phyloP scores from a whole-genome alignment of 2,113 vertebrate species.

The Sterrhoptilus dennistouni region DNA sequence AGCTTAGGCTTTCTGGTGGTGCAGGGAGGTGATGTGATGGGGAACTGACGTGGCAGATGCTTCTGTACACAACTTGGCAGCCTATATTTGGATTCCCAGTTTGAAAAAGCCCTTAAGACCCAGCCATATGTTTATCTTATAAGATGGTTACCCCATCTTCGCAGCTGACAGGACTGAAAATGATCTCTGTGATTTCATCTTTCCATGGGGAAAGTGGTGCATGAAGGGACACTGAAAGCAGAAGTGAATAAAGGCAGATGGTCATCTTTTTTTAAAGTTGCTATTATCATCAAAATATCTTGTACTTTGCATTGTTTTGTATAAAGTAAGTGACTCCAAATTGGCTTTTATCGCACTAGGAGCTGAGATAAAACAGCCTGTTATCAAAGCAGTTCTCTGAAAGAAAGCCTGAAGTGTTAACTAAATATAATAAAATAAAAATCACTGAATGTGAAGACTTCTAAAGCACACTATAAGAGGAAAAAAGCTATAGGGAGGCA shows the following conservation, averaged over 20 bases:
- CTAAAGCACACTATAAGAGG: neutral
- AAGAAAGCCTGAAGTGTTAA: constrained; percentile 13
- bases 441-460: constrained; percentile 19
- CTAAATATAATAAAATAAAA: constrained; percentile 56
- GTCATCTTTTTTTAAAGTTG: neutral
- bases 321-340: constrained; percentile 21
- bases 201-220: neutral
- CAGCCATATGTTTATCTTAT: neutral
- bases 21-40: neutral
- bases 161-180: neutral
- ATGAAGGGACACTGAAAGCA: neutral
- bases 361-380: constrained; percentile 26
- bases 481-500: neutral
- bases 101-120: constrained; percentile 13
- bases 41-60: neutral
- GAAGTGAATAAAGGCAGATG: constrained; percentile 17
- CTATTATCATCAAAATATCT: constrained; percentile 26
- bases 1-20: neutral
- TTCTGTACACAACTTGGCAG: neutral
- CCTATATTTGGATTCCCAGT: neutral
- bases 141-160: neutral
- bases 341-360: constrained; percentile 25
- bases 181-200: neutral
- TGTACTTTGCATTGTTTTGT: constrained; percentile 25
- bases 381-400: constrained; percentile 23